Conservation (phyloP, 2,113 vertebrate genomes). For the Hyla sarda region DNA sequence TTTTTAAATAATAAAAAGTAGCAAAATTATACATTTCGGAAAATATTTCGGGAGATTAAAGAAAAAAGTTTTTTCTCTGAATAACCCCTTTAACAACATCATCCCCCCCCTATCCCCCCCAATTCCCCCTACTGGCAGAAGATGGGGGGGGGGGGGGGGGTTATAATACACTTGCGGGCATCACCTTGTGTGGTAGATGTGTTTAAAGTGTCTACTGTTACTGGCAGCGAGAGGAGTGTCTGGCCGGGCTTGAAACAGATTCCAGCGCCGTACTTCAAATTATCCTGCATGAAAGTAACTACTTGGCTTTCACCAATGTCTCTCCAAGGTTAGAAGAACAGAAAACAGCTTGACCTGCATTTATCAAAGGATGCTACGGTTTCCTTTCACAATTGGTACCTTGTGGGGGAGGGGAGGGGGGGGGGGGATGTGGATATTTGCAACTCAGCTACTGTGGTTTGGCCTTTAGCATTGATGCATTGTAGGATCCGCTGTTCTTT, state of each 20-base stretch:
- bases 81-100: too few species aligned
- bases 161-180: conserved; percentile 4
- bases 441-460: neutral
- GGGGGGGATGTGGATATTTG: too few species aligned
- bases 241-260: conserved; percentile 42
- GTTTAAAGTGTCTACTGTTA: conserved; percentile 52
- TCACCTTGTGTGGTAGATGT: conserved; percentile 45
- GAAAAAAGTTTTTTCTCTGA: too few species aligned
- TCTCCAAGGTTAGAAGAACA: conserved; percentile 43
- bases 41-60: conserved; percentile 60
- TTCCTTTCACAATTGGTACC: conserved; percentile 13
- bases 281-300: conserved; percentile 36
- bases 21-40: conserved; percentile 66
- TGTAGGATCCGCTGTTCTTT: neutral
- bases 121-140: too few species aligned
- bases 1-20: too few species aligned
- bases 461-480: neutral
- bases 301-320: conserved; percentile 29
- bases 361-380: conserved; percentile 32
- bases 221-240: conserved; percentile 14
- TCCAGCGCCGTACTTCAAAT: conserved; percentile 36
- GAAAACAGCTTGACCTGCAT: conserved; percentile 20
- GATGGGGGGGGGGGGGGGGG: too few species aligned
- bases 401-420: neutral
- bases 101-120: too few species aligned